phyloP scores from a whole-genome alignment of 1,140 invertebrate genomes.

The Ctenoplectra terminalis region DNA sequence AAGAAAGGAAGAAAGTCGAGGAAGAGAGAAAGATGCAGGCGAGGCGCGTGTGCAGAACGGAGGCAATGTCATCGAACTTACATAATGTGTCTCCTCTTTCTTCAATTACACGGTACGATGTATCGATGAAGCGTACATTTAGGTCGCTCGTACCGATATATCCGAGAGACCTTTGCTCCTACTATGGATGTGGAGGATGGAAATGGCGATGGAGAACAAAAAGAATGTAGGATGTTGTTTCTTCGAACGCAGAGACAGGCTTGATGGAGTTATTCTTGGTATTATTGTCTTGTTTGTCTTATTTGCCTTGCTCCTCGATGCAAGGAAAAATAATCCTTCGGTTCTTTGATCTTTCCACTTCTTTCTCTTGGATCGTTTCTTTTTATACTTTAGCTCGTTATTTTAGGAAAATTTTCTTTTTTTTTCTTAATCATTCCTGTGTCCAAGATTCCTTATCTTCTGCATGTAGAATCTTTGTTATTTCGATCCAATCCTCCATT shows the following conservation, averaged over 20 bases:
- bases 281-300: background rate
- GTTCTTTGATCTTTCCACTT: too few species aligned
- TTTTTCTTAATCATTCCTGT: too few species aligned
- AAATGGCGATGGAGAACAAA: background rate
- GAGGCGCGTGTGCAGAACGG: slow-evolving; percentile 68
- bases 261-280: background rate
- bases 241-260: background rate
- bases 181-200: slow-evolving; percentile 8
- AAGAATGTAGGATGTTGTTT: slow-evolving; percentile 27
- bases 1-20: slow-evolving; percentile 45
- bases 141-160: slow-evolving; percentile 41
- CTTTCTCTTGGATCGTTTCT: too few species aligned
- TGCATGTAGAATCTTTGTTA: too few species aligned
- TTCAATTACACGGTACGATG: slow-evolving; percentile 66
- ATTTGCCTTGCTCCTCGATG: too few species aligned
- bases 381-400: too few species aligned
- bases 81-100: slow-evolving; percentile 71
- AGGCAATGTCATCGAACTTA: slow-evolving; percentile 80
- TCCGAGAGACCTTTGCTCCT: slow-evolving; percentile 36
- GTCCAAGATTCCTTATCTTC: too few species aligned
- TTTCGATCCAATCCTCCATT: too few species aligned
- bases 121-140: slow-evolving; percentile 53
- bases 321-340: background rate
- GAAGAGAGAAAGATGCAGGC: slow-evolving; percentile 58
- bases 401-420: too few species aligned